phyloP scores from a whole-genome alignment of 2,888 invertebrate genomes.

The Nomada fucata region DNA sequence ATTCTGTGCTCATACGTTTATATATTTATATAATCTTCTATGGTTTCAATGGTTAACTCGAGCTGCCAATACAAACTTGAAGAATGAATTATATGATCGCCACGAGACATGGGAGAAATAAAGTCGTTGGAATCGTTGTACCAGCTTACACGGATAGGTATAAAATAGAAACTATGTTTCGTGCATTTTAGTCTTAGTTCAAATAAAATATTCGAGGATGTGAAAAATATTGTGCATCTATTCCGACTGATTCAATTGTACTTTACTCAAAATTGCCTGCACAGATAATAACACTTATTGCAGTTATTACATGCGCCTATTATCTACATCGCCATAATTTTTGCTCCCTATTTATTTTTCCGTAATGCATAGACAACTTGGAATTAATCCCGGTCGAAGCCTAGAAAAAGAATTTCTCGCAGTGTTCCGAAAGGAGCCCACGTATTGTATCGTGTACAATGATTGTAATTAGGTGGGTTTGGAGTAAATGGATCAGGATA shows the following conservation, averaged over 20 bases:
- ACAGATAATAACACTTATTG: no score
- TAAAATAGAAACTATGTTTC: neutral
- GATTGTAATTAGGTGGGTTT: conserved; percentile 53
- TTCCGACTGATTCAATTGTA: neutral
- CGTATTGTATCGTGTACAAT: conserved; percentile 18
- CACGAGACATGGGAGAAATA: no score
- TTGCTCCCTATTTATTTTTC: no score
- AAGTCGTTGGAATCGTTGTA: no score
- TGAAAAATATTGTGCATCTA: neutral
- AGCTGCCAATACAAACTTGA: no score
- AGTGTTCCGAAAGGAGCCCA: conserved; percentile 4
- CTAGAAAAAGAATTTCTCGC: conserved; percentile 30
- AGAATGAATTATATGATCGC: no score
- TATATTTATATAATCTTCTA: no score
- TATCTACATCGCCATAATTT: no score
- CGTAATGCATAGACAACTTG: no score
- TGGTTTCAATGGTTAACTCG: no score
- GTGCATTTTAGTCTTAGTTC: neutral
- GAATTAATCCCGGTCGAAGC: neutral
- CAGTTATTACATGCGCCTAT: no score
- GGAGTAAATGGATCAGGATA: conserved; percentile 34
- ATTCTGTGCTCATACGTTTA: no score
- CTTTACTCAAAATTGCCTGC: neutral
- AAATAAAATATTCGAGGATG: neutral
- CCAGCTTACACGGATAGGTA: neutral